Conservation (phyloP, 2,888 invertebrate genomes). For the Eupithecia abbreviata region DNA sequence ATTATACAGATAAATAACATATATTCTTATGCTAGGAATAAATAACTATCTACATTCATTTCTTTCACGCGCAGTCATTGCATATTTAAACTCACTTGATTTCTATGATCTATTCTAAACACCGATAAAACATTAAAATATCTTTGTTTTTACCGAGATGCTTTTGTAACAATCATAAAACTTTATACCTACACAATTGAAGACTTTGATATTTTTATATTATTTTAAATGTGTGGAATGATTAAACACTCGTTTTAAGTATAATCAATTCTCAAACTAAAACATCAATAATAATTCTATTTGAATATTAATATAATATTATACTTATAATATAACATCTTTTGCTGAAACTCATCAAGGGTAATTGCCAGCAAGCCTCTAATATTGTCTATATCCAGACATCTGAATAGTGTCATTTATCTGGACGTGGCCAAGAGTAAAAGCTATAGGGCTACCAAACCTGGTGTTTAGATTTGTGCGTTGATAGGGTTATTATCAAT, state of each 20-base stretch:
- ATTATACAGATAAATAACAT: slow-evolving; percentile 10
- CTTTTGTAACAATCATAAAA: not conserved
- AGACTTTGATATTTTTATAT: not conserved
- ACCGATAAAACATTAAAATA: not conserved
- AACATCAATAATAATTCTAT: not conserved
- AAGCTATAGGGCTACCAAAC: not conserved
- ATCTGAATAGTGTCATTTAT: not conserved
- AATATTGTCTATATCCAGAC: not conserved
- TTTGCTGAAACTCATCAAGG: not conserved
- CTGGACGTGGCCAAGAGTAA: not conserved
- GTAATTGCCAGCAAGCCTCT: not conserved
- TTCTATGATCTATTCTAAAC: not conserved
- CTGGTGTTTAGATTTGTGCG: not conserved
- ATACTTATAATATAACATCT: not conserved
- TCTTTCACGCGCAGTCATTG: not conserved
- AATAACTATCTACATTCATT: slow-evolving; percentile 6
- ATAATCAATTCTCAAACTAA: not conserved
- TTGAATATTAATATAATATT: not conserved
- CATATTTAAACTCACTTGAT: not conserved
- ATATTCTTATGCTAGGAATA: slow-evolving; percentile 4
- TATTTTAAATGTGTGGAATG: slow-evolving; percentile 1
- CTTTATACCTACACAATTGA: not conserved
- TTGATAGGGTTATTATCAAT: not conserved
- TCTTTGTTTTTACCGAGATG: not conserved
- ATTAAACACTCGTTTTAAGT: not conserved